Evolutionary conservation across 1,140 invertebrate species (phyloP).

Genomic region (Ostrea denselamellosa): DNA sequence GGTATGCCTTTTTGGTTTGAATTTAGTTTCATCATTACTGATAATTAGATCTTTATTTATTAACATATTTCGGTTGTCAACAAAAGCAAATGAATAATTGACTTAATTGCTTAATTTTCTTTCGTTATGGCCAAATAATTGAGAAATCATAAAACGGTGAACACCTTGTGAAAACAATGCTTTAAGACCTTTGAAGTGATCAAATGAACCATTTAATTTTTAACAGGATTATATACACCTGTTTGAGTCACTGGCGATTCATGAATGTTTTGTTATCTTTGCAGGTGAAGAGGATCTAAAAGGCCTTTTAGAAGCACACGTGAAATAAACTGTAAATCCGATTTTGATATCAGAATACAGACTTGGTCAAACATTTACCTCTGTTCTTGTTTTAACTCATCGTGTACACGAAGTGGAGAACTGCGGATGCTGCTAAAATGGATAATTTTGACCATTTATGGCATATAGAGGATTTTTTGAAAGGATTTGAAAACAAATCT

Average conservation of each 20-base stretch:
- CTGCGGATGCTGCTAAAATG: not conserved
- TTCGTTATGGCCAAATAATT: not conserved
- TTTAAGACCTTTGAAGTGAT: not conserved
- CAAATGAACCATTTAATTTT: not conserved
- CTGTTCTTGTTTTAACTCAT: not conserved
- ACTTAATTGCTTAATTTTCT: not conserved
- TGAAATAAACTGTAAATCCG: not conserved
- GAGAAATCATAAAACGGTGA: not conserved
- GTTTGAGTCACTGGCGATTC: not conserved
- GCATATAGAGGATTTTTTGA: slow-evolving; percentile 2
- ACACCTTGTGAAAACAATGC: not conserved
- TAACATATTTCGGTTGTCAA: too few species aligned
- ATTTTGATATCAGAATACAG: not conserved
- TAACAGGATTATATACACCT: slow-evolving; percentile 15
- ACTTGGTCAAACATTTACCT: not conserved
- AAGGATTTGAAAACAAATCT: not conserved
- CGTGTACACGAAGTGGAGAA: not conserved
- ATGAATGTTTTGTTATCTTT: not conserved
- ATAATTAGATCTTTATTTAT: too few species aligned
- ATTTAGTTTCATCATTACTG: too few species aligned
- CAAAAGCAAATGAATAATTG: too few species aligned
- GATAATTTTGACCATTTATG: not conserved
- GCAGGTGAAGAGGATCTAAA: not conserved
- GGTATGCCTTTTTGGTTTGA: too few species aligned
- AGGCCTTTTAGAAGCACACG: not conserved